phyloP scores from a whole-genome alignment of 1,140 invertebrate species.

The Macrotrachela quadricornifera region DNA sequence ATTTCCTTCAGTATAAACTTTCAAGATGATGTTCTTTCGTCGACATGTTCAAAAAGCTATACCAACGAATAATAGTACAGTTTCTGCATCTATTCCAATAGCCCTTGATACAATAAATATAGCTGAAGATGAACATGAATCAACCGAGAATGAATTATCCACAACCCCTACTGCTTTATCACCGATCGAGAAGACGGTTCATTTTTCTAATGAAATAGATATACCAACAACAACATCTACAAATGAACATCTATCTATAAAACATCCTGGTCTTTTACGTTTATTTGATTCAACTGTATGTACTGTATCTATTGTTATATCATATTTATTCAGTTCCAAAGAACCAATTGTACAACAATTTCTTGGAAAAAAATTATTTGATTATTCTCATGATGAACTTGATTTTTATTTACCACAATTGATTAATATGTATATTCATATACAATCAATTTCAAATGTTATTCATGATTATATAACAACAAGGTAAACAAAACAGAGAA shows the following conservation, averaged over 20 bases:
- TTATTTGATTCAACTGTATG: constrained; percentile 89
- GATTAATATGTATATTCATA: constrained; percentile 93
- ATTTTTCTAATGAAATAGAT: too few relatives aligned
- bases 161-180: too few relatives aligned
- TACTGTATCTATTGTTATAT: constrained; percentile 88
- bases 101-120: background rate
- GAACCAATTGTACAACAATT: constrained; percentile 87
- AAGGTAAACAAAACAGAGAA: constrained; percentile 56
- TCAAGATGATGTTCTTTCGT: too few relatives aligned
- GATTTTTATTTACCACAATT: constrained; percentile 94
- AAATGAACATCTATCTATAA: constrained; percentile 6
- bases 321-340: constrained; percentile 88
- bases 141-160: too few relatives aligned
- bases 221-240: background rate
- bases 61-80: too few relatives aligned
- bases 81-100: too few relatives aligned
- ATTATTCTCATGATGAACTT: constrained; percentile 66
- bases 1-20: too few relatives aligned
- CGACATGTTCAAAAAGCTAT: too few relatives aligned
- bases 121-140: background rate
- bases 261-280: constrained; percentile 48
- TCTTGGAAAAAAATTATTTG: constrained; percentile 75
- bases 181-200: too few relatives aligned
- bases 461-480: constrained; percentile 46
- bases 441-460: too few relatives aligned